Conservation (phyloP, 1,140 invertebrate genomes). For the Lordiphosa clarofinis region DNA sequence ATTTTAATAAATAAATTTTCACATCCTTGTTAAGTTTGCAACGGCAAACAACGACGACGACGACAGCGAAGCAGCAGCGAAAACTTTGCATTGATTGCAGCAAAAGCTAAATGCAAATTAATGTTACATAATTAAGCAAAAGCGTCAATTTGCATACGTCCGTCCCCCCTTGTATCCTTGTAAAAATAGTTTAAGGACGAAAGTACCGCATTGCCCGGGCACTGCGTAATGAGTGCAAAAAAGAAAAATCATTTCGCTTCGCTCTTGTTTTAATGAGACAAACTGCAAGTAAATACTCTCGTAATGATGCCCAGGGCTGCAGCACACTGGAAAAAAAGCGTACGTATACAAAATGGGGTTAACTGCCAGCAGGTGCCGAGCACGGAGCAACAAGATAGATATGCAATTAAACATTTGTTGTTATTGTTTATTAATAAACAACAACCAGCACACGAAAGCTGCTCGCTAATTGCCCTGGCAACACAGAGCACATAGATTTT, state of each 20-base stretch:
- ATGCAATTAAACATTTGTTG: constrained; percentile 64
- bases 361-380: constrained; percentile 5
- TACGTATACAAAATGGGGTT: neutral
- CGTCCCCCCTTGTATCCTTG: constrained; percentile 34
- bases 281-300: constrained; percentile 33
- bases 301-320: constrained; percentile 38
- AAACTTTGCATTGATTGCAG: constrained; percentile 59
- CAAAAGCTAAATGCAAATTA: constrained; percentile 60
- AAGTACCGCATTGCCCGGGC: constrained; percentile 46
- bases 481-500: constrained; percentile 21
- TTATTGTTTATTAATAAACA: constrained; percentile 78
- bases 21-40: constrained; percentile 72
- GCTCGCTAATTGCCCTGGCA: constrained; percentile 65
- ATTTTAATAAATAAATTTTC: constrained; percentile 78
- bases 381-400: constrained; percentile 3
- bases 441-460: constrained; percentile 47
- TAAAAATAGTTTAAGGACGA: constrained; percentile 57
- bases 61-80: constrained; percentile 11
- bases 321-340: neutral
- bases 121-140: constrained; percentile 62
- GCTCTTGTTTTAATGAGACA: constrained; percentile 53
- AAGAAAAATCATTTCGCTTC: neutral
- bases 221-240: neutral
- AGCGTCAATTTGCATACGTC: constrained; percentile 60
- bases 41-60: constrained; percentile 21